Conservation (phyloP, 2,888 invertebrate species). For the Oligia latruncula region DNA sequence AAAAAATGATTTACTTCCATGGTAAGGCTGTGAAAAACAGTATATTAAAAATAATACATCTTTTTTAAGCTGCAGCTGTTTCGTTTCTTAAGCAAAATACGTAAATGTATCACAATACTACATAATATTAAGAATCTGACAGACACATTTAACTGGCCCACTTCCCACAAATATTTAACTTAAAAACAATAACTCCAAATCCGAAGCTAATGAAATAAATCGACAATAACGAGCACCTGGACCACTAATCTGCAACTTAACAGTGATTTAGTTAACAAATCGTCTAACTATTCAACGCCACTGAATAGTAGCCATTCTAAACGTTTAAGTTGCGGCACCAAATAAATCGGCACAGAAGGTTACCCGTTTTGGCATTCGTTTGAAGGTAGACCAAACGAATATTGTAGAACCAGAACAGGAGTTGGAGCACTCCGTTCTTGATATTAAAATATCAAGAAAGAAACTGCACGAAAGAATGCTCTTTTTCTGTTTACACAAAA, state of each 20-base stretch:
- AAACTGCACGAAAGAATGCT: background rate
- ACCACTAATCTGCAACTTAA: conserved; percentile 56
- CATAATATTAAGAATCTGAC: background rate
- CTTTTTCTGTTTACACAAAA: too few species aligned
- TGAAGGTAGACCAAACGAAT: too few species aligned
- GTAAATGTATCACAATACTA: background rate
- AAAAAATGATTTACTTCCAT: background rate
- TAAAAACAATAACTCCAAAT: conserved; percentile 23
- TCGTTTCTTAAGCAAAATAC: background rate
- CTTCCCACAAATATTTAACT: background rate
- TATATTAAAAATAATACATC: background rate
- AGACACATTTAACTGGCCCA: background rate
- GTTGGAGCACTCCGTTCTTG: too few species aligned
- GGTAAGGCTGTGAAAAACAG: background rate
- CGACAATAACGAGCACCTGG: conserved; percentile 61
- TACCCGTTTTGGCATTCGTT: too few species aligned
- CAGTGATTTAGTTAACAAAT: conserved; percentile 64
- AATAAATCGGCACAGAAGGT: background rate
- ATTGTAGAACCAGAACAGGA: too few species aligned
- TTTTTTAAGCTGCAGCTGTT: background rate
- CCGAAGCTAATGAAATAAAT: conserved; percentile 55
- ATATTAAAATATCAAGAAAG: too few species aligned
- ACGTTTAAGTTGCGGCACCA: conserved; percentile 15
- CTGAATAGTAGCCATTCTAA: conserved; percentile 51
- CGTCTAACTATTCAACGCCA: conserved; percentile 58